phyloP scores from a whole-genome alignment of 2,113 vertebrate genomes.

The Mobula hypostoma region DNA sequence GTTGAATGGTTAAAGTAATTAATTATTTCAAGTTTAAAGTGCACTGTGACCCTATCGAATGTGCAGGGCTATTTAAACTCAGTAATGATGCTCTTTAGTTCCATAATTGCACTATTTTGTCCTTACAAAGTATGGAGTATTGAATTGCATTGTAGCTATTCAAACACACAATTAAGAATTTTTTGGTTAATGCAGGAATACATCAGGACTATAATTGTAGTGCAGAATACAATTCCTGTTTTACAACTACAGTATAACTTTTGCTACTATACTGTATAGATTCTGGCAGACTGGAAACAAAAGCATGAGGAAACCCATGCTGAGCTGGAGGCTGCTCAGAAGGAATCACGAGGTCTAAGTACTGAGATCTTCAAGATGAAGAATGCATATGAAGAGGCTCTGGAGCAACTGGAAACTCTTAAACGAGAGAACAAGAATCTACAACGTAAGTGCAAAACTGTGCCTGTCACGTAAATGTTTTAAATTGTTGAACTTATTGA shows the following conservation, averaged over 20 bases:
- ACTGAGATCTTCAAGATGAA: slow-evolving; percentile 55
- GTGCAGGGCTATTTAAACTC: background rate
- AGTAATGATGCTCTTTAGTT: background rate
- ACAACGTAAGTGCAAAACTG: slow-evolving; percentile 45
- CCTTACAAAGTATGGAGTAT: background rate
- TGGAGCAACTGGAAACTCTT: slow-evolving; percentile 51
- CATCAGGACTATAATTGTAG: background rate
- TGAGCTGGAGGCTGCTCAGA: slow-evolving; percentile 50
- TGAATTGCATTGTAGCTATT: background rate
- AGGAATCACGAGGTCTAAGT: slow-evolving; percentile 49
- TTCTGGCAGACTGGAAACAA: slow-evolving; percentile 53
- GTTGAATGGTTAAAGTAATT: too few relatives aligned
- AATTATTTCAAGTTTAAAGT: background rate
- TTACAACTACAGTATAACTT: background rate
- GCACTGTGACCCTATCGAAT: background rate
- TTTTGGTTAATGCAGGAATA: too few relatives aligned
- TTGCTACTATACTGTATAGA: slow-evolving; percentile 40
- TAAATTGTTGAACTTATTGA: background rate
- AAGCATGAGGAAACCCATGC: slow-evolving; percentile 53
- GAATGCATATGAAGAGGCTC: slow-evolving; percentile 52
- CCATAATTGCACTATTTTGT: background rate
- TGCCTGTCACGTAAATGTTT: background rate
- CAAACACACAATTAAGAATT: background rate
- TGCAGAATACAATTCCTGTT: background rate
- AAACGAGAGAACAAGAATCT: slow-evolving; percentile 57